These are phyloP conservation scores for Adela reaumurella DNA, from an alignment of 2,888 invertebrate species.

Conservation along the genomic window DNA sequence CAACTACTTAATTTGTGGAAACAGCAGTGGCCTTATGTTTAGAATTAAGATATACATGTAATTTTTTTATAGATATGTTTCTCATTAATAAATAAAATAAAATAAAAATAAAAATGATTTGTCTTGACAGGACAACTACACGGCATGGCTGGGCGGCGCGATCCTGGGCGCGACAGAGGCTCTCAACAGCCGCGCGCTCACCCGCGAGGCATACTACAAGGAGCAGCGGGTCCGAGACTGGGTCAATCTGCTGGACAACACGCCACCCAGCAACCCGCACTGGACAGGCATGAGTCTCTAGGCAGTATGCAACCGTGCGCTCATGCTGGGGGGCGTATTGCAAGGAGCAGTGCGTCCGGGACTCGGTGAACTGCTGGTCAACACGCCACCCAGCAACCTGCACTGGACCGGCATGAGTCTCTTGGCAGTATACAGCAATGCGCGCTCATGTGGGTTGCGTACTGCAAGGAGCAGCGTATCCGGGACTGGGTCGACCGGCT, in stretches of 20 bases:
- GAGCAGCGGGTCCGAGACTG: constrained; percentile 76
- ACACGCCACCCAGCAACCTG: constrained; percentile 18
- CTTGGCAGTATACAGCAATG: no score
- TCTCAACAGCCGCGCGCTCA: constrained; percentile 64
- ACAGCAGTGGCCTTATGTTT: no score
- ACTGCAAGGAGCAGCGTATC: constrained; percentile 59
- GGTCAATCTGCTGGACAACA: constrained; percentile 64
- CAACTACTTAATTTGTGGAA: no score
- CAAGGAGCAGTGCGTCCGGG: constrained; percentile 63
- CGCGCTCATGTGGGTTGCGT: constrained; percentile 72
- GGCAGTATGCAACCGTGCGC: no score
- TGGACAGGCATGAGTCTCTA: constrained; percentile 6
- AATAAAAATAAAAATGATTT: not conserved
- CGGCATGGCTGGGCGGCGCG: constrained; percentile 81
- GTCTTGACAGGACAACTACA: constrained; percentile 66
- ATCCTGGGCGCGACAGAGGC: constrained; percentile 66
- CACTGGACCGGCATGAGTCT: no score
- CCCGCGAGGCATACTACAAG: constrained; percentile 72
- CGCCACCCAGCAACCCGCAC: constrained; percentile 29
- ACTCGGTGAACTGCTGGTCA: constrained; percentile 66
- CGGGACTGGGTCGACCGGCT: constrained; percentile 73
- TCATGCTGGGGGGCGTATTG: constrained; percentile 71
- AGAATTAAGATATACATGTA: no score
- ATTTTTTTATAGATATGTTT: no score
- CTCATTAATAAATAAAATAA: no score